These are phyloP conservation scores for Noctilio leporinus DNA, from an alignment of 2,113 vertebrate genomes.

Conservation along the genomic window DNA sequence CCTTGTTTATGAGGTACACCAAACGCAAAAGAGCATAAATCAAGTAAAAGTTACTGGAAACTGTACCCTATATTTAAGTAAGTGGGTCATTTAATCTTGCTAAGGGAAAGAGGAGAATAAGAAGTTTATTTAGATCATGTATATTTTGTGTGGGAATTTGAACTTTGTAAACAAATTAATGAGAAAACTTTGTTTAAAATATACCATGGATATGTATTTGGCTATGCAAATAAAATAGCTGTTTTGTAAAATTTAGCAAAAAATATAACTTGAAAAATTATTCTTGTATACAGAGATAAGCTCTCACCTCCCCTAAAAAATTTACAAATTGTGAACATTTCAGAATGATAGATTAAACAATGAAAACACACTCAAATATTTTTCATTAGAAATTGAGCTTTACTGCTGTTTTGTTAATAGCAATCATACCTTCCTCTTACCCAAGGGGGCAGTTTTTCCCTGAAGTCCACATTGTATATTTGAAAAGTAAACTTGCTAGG, in stretches of 20 bases:
- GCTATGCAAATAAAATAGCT: neutral
- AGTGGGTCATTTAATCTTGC: neutral
- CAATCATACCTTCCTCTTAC: neutral
- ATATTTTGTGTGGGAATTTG: neutral
- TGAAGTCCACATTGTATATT: neutral
- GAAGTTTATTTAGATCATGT: neutral
- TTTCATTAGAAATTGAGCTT: conserved; percentile 12
- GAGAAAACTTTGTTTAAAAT: neutral
- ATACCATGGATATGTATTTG: neutral
- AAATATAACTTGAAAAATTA: neutral
- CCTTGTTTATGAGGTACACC: neutral
- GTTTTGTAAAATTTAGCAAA: neutral
- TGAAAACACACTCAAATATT: neutral
- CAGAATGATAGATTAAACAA: neutral
- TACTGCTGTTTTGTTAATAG: neutral
- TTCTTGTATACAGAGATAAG: neutral
- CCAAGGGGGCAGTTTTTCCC: neutral
- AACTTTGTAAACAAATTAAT: neutral
- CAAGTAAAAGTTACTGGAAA: neutral
- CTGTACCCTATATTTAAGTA: neutral
- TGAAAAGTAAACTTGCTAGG: neutral
- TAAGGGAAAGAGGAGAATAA: neutral
- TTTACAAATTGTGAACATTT: neutral
- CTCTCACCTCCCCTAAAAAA: neutral
- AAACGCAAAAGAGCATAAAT: neutral